Conservation (phyloP, 2,113 vertebrate species). For the Mustela lutreola region DNA sequence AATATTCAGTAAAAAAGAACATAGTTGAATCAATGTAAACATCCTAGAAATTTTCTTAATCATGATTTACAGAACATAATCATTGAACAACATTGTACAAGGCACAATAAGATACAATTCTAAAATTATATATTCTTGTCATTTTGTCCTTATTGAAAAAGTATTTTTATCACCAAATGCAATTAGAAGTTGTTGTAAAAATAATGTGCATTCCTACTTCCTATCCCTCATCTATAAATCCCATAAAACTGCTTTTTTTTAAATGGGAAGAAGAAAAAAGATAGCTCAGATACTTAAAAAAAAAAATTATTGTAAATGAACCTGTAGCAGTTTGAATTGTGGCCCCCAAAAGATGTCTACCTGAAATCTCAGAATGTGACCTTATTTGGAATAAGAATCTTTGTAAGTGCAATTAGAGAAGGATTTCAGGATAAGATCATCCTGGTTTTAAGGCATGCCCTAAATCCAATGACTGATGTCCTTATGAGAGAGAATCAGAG, state of each 20-base stretch:
- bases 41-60: not conserved
- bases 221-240: not conserved
- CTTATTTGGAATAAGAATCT: not conserved
- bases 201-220: not conserved
- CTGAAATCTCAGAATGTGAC: not conserved
- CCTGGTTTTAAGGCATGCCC: not conserved
- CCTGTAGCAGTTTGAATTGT: not conserved
- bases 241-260: not conserved
- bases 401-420: not conserved
- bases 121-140: not conserved
- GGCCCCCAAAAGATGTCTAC: not conserved
- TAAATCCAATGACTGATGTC: not conserved
- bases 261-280: not conserved
- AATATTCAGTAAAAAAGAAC: not conserved
- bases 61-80: not conserved
- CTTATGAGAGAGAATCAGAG: not conserved
- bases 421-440: not conserved
- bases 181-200: not conserved
- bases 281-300: not conserved
- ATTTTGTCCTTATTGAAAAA: conserved; percentile 10
- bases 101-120: not conserved
- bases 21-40: not conserved
- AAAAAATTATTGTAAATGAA: not conserved
- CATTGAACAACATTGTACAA: not conserved
- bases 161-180: not conserved